Base-by-base conservation (phyloP, 2,888 invertebrate genomes). In the Agrochola circellaris region DNA sequence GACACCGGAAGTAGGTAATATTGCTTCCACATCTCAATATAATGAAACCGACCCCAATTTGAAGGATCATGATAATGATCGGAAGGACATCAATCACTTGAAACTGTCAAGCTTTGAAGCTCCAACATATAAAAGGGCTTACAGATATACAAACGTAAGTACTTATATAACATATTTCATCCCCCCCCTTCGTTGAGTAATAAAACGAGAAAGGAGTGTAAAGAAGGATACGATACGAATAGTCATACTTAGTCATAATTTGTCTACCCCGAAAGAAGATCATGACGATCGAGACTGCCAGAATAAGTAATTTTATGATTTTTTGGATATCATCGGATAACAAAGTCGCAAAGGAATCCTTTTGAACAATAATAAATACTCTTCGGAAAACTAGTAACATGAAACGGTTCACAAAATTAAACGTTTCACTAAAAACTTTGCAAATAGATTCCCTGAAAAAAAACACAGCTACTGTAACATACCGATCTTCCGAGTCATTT, bases 1-100 rank as follows among this genome's bases (percentile, higher is more conserved):
- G 20, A 51, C 26, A 74, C 54, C 58, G 34, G 75, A 75, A 54
- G 75, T 66, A 17, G n/a, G 45, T 38, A 7, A 77, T 34, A 62
- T 61, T 58, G n/a, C 69, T 78, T 42, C 26, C 54, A n/a, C 54
- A 67, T 70, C 30, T 60, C 58, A 5, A 62, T 60, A 62, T 56
- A 69, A 75, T 71, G 68, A 51, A 77, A 34, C 68, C 56, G 61
- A 80, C 60, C 81, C 62, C 70, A 78, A 83, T 78, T 68, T 54
- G 20, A 45, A 65, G 54, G 42, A 56, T 56, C 30, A 64, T 61
- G 48, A 72, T 69, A 81, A 85, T 54, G 66, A 70, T 85, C 67
- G 68, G 67, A 62, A 74, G 48, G 71, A 81, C 85, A 82, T 82
- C 81, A 85, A 82, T 82, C 81, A 85, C 62, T 67, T 74, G 85